Base-by-base conservation (phyloP, 2,113 vertebrate species). In the Halcyon malimbica region DNA sequence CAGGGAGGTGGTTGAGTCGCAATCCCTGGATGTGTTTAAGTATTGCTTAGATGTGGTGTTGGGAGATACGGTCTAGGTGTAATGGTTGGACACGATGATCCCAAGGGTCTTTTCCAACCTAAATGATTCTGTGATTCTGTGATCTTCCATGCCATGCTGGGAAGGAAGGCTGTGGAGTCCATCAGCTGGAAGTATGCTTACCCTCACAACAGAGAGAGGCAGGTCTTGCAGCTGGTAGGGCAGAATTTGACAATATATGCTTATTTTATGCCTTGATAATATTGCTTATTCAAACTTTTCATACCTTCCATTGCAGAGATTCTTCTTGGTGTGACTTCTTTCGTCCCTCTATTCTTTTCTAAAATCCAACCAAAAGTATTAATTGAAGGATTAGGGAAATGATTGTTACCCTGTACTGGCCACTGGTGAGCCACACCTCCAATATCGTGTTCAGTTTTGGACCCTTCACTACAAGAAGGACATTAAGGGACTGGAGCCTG, bases 391-490 rank as follows among this genome's bases (percentile, higher is more conserved):
- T 7, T 21, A 50, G 44, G 44, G 35, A 37, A 37, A 23, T 6
- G 6, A 25, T 28, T 0, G 0, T 85, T 3, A 15, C 13, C 3
- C 4, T 24, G 14, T 74, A 42, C 54, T 69, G 2, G 2, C 19
- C 12, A 4, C 39, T 65, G 51, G 20, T 33, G 51, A 51, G 51
- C 25, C 51, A 53, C 25, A 53, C 25, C 24, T 54, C 53, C 26
- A 29, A 29, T 54, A 54, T 13, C 29, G 53, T 16, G 26, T 29
- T 54, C 53, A 28, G 53, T 29, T 29, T 54, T 16, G 26, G 53
- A 12, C 26, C 53, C 26, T 26, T 54, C 15, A 29, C 26, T 29
- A 28, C 53, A 54, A 29, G 26, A 54, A 54, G 53, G 53, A 29
- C 26, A 16, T 54, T 54, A 26, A 60, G 39, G 50, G 5, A 24